Evolutionary conservation across 2,113 vertebrate species (phyloP).

Genomic region (Pogonocichla stellata): DNA sequence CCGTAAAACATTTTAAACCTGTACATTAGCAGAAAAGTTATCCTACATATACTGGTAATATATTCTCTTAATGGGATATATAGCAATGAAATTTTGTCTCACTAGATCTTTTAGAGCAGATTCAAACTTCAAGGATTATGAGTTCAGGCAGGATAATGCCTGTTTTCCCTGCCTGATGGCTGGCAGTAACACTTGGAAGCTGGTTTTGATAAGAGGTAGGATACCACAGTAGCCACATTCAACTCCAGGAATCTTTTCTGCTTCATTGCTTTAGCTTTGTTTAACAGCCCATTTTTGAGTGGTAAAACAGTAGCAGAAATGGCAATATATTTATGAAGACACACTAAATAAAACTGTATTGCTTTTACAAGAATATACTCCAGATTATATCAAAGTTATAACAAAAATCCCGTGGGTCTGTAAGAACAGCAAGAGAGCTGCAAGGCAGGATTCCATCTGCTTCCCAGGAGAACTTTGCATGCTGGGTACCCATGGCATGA

Average conservation of each 20-base stretch:
- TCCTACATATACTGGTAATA: not conserved
- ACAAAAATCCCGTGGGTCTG: not conserved
- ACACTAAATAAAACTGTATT: not conserved
- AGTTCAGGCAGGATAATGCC: not conserved
- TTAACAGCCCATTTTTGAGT: not conserved
- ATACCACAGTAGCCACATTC: not conserved
- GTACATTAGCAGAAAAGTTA: conserved; percentile 1
- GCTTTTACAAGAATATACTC: not conserved
- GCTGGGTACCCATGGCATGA: not conserved
- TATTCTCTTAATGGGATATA: conserved; percentile 14
- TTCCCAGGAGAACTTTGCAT: not conserved
- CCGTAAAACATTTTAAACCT: not conserved
- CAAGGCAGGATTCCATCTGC: not conserved
- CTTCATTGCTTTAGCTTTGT: not conserved
- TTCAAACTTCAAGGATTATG: not conserved
- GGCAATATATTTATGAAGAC: not conserved
- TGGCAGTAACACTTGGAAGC: not conserved
- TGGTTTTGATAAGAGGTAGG: not conserved
- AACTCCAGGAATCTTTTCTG: not conserved
- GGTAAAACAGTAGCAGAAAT: not conserved
- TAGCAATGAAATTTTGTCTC: conserved; percentile 14
- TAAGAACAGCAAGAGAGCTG: not conserved
- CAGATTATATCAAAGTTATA: not conserved
- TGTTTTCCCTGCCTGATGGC: not conserved
- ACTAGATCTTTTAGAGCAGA: not conserved